Conservation (phyloP, 2,888 invertebrate genomes). For the Cephus spinipes region DNA sequence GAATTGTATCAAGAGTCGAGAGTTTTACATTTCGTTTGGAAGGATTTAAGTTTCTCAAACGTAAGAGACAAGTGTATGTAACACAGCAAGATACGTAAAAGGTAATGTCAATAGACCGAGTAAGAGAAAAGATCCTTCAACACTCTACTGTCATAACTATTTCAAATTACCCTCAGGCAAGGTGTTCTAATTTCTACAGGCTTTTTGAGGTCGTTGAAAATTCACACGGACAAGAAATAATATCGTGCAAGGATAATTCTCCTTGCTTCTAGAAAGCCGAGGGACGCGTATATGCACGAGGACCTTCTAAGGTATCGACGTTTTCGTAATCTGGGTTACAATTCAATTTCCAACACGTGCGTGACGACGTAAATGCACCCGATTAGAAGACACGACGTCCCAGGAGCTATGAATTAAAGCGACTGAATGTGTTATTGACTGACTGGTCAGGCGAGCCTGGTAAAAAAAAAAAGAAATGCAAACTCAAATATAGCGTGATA, state of each 20-base stretch:
- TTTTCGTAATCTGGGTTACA: slow-evolving; percentile 6
- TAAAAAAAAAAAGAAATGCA: not conserved
- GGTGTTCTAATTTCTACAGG: not conserved
- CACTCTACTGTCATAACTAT: not conserved
- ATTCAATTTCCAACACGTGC: slow-evolving; percentile 2
- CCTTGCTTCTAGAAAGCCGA: not conserved
- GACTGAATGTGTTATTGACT: not conserved
- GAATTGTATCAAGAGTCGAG: not conserved
- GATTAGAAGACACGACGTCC: not conserved
- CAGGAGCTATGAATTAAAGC: not conserved
- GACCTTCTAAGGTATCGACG: not conserved
- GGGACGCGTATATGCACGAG: not conserved
- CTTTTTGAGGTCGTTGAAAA: not conserved
- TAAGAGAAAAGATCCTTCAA: not conserved
- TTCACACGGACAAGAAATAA: not conserved
- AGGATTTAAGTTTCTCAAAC: not conserved
- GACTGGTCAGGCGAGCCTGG: not conserved
- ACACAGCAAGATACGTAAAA: not conserved
- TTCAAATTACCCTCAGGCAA: not conserved
- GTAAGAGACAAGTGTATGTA: not conserved
- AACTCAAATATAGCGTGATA: not conserved
- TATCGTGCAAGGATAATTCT: not conserved
- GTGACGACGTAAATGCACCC: not conserved
- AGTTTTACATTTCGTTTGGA: not conserved
- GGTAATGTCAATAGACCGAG: not conserved